phyloP scores from a whole-genome alignment of 2,113 vertebrate species.

The Platycercus adscitus region DNA sequence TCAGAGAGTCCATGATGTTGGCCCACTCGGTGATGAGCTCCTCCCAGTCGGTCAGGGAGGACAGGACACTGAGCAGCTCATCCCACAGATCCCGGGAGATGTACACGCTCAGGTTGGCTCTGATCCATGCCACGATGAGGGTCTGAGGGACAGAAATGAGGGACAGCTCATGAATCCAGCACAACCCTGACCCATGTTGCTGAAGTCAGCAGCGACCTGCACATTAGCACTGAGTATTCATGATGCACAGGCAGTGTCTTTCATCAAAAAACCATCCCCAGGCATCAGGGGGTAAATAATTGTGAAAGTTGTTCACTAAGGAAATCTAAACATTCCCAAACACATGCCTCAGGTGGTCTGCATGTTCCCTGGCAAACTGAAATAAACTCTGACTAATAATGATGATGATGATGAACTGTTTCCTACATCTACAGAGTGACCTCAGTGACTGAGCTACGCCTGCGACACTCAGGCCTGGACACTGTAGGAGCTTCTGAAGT shows the following conservation, averaged over 20 bases:
- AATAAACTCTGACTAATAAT: background rate
- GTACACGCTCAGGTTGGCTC: slow-evolving; percentile 93
- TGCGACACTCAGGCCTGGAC: background rate
- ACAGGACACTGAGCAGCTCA: slow-evolving; percentile 91
- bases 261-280: background rate
- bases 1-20: slow-evolving; percentile 97
- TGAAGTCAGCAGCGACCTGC: fast-evolving
- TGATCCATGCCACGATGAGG: slow-evolving; percentile 96
- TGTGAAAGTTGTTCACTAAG: background rate
- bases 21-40: slow-evolving; percentile 95
- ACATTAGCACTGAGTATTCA: fast-evolving
- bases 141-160: slow-evolving; percentile 77
- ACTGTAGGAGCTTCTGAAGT: background rate
- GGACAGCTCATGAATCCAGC: background rate
- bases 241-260: background rate
- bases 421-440: fast-evolving
- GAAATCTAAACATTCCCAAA: background rate
- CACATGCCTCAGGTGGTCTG: fast-evolving
- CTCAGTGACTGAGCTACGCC: fast-evolving
- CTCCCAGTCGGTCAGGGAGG: slow-evolving; percentile 93
- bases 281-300: background rate
- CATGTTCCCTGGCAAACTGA: background rate
- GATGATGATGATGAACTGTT: background rate
- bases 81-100: slow-evolving; percentile 98
- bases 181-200: background rate